Percentiles rank a stretch among this genome's conserved stretches.
Evolutionary conservation across 2,113 vertebrate species (phyloP).

Genomic region (Megaleporinus macrocephalus): DNA sequence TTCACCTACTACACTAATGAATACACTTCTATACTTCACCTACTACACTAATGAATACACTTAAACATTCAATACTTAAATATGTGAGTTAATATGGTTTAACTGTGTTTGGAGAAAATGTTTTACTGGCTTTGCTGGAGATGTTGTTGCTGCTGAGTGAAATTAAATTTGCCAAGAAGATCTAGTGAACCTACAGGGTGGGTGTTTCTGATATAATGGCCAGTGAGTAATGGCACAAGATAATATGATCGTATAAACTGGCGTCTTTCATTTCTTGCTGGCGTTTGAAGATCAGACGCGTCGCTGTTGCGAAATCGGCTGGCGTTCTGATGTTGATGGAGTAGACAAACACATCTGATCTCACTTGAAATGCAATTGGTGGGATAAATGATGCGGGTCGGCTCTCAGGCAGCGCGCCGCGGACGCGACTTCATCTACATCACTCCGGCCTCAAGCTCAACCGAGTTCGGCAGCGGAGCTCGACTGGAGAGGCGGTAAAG

Average conservation of each 20-base stretch:
- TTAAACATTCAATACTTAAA: too few species aligned
- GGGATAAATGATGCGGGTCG: conserved; percentile 12
- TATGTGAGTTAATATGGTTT: too few species aligned
- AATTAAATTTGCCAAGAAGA: too few species aligned
- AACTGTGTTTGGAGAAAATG: too few species aligned
- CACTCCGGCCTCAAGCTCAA: conserved; percentile 37
- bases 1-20: too few species aligned
- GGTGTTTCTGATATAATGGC: too few species aligned
- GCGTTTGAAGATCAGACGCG: conserved; percentile 19
- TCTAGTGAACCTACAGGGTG: too few species aligned
- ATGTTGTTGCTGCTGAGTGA: too few species aligned
- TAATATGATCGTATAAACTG: background rate
- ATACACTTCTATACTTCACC: too few species aligned
- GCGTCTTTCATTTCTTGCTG: background rate
- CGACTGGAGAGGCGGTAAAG: conserved; percentile 47
- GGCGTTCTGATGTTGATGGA: conserved; percentile 16
- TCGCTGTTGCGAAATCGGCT: conserved; percentile 10
- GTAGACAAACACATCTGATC: conserved; percentile 20
- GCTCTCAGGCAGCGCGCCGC: conserved; percentile 19
- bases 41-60: too few species aligned
- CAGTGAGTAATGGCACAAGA: too few species aligned
- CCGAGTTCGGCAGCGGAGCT: conserved; percentile 23
- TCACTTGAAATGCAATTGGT: conserved; percentile 30
- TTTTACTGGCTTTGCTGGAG: too few species aligned
- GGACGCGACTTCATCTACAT: conserved; percentile 37